Base-by-base conservation (phyloP, 2,888 invertebrate species). In the Apamea epomidion region DNA sequence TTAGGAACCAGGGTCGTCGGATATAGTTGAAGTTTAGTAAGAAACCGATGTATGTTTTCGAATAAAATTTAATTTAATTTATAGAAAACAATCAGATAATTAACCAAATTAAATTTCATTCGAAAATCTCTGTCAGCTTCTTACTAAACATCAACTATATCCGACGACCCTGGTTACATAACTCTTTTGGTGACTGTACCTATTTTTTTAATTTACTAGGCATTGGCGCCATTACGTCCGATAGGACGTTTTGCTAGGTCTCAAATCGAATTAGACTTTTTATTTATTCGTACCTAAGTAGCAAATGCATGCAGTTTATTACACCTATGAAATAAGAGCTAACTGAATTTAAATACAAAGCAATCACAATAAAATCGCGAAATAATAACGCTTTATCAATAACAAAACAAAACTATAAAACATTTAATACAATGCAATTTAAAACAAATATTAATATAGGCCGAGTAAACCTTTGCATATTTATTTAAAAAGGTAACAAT, bases 311-410 rank as follows among this genome's bases (percentile, higher is more conserved):
- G 14, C 12, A 65, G 18, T 82, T 74, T 80, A 74, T 65, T 48
- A 74, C 25, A 42, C 3, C 16, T n/a, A 58, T 60, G 12, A 60
- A 82, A 82, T 58, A 67, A 42, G n/a, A 83, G 42, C 21, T 8
- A 29, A 62, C 21, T 60, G 7, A 62, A 69, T 68, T 69, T 68
- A 69, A 83, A 62, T 54, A 69, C 21, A 45, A 45, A 54, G 16
- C 29, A 76, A 76, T 83, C 60, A 58, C n/a, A 76, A 69, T 54
- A 76, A 76, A 62, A 58, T 18, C 3, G 62, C 2, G 16, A 62
- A 62, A 62, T 62, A 76, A 69, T 51, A 69, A 45, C 12, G 51
- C 29, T 67, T n/a, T 80, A 64, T 29, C 58, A 67, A 16, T 37
- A 48, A 72, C n/a, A 45, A 58, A 74, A 48, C 2, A 42, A 68